Evolutionary conservation across 2,888 invertebrate genomes (phyloP).

Genomic region (Nymphalis c-album): DNA sequence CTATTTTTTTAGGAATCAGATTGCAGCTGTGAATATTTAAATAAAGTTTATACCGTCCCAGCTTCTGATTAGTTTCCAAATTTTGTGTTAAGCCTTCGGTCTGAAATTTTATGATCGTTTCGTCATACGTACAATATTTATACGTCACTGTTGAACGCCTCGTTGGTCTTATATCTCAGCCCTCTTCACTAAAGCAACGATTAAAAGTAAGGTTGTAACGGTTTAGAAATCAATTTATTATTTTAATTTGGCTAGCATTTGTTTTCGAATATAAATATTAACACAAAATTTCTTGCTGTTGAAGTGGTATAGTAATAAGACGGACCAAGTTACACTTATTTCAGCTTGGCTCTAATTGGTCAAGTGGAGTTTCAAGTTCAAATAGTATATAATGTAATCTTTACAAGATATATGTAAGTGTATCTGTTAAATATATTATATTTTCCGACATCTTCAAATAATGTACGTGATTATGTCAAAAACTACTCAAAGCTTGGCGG

Average conservation of each 20-base stretch:
- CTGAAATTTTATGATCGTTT: background rate
- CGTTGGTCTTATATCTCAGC: too few relatives aligned
- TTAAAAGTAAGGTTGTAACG: too few relatives aligned
- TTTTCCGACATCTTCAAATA: background rate
- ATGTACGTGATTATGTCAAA: background rate
- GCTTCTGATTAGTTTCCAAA: background rate
- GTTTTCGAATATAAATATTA: too few relatives aligned
- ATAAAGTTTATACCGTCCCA: background rate
- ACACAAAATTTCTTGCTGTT: too few relatives aligned
- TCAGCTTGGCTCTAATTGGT: too few relatives aligned
- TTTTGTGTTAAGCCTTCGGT: background rate
- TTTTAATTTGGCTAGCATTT: too few relatives aligned
- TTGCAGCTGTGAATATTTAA: slow-evolving; percentile 3
- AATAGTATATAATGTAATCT: too few relatives aligned
- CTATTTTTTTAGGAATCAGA: background rate
- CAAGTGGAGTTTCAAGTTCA: too few relatives aligned
- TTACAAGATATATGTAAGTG: background rate
- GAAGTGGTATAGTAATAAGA: too few relatives aligned
- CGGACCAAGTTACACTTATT: too few relatives aligned
- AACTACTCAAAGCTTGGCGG: background rate
- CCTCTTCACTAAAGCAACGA: too few relatives aligned
- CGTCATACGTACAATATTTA: background rate
- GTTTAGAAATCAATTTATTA: too few relatives aligned
- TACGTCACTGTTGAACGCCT: background rate
- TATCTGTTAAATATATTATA: background rate